Base-by-base conservation (phyloP, 2,797 vertebrate genomes). In the Semaprochilodus insignis region DNA sequence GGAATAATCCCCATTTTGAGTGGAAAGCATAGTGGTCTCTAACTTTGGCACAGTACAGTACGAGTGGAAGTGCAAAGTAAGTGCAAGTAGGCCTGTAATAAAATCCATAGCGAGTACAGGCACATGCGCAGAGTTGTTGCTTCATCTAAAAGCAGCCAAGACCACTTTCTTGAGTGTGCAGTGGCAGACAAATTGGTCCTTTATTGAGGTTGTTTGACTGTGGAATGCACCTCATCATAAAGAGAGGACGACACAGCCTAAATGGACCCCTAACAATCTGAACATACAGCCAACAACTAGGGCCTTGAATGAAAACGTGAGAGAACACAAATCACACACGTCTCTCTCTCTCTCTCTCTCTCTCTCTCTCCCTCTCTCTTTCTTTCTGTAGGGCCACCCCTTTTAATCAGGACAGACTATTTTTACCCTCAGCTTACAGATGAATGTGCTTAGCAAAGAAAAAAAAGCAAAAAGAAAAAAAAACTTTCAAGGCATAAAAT, bases 401-500 rank as follows among this genome's bases (percentile, higher is more conserved):
- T 83, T 84, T 59, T 82, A 83, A 85, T 81, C 57, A 78, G 86
- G 88, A 81, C 85, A 78, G 60, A 65, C 72, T 91, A 84, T 88
- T 91, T 90, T 89, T 86, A 88, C 67, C 54, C 54, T 63, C 65
- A 27, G 2, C 71, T 79, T 80, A 89, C 87, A 85, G 74, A 73
- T 54, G 76, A 74, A 88, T 93, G 85, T 40, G 82, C 67, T 81
- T 23, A 52, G 34, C 13, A 77, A 72, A 66, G 36, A 44, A 63
- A 66, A 67, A 44, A 74, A 55, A 60, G 14, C 36, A 25, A 55
- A 44, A 81, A 88, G 81, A n/a, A 51, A 51, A 74, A 73, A 88
- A 87, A 87, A 85, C 87, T 74, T 82, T 89, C 70, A 66, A 54
- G 85, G 86, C 80, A 83, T 62, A 90, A 89, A 90, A 91, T 91